Evolutionary conservation across 64 coral and sea anemone species (phyloP).

Genomic region (Platygyra sinensis): DNA sequence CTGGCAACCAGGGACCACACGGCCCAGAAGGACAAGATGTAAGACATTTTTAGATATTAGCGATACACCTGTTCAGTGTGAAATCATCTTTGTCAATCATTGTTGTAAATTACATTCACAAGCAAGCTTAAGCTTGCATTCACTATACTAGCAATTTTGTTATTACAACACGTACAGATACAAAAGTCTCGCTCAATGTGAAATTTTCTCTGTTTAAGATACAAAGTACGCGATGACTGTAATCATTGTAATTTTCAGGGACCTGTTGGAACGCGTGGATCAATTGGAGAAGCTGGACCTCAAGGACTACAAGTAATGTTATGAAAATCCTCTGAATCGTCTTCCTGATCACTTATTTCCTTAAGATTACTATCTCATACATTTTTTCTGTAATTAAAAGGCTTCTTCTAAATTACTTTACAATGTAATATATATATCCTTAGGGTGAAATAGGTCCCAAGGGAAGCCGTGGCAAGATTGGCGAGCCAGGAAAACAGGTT

Average conservation of each 20-base stretch:
- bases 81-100: background rate
- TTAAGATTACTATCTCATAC: no score
- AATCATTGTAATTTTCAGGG: slow-evolving; percentile 1
- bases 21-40: slow-evolving; percentile 49
- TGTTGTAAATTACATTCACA: background rate
- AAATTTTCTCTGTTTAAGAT: no score
- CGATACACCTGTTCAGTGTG: background rate
- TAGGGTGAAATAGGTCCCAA: slow-evolving; percentile 53
- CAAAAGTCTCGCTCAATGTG: no score
- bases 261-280: slow-evolving; percentile 15
- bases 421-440: no score
- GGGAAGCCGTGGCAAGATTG: slow-evolving; percentile 25
- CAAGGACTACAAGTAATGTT: slow-evolving; percentile 20
- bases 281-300: slow-evolving; percentile 31
- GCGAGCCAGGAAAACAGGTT: slow-evolving; percentile 29
- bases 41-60: slow-evolving; percentile 5
- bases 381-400: no score
- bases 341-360: background rate
- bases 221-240: background rate
- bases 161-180: no score
- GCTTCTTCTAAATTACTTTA: background rate
- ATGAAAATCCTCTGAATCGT: background rate
- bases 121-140: no score
- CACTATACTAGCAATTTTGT: no score
- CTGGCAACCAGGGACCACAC: slow-evolving; percentile 37